Percentiles rank a stretch among this genome's conserved stretches.
phyloP scores from a whole-genome alignment of 2,113 vertebrate genomes.

The Prietella phreatophila region DNA sequence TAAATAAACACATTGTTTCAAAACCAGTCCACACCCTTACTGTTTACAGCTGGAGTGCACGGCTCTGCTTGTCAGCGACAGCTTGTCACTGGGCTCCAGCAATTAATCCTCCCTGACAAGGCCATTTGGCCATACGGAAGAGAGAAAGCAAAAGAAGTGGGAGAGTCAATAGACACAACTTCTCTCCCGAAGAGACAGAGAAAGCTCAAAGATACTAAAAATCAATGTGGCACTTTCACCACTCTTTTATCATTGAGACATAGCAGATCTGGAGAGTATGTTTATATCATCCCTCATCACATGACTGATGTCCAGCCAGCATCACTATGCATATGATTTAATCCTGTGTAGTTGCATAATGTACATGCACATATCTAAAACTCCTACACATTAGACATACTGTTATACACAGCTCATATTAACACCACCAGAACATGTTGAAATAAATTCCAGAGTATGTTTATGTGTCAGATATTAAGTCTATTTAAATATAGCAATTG shows the following conservation, averaged over 20 bases:
- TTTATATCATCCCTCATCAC: not conserved
- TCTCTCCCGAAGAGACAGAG: constrained; percentile 31
- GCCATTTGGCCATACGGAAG: constrained; percentile 57
- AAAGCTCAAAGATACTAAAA: constrained; percentile 25
- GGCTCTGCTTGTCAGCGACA: constrained; percentile 64
- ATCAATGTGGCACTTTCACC: constrained; percentile 44
- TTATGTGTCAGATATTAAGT: not conserved
- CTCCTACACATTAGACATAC: not conserved
- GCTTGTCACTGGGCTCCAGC: constrained; percentile 58
- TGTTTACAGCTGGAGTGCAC: constrained; percentile 73
- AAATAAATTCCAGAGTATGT: not conserved
- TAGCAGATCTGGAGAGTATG: constrained; percentile 2
- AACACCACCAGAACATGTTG: not conserved
- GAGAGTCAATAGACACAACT: constrained; percentile 49
- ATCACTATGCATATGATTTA: not conserved
- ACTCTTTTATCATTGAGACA: constrained; percentile 42
- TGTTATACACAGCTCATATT: not conserved
- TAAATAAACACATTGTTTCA: constrained; percentile 83
- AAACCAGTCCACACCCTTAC: constrained; percentile 79
- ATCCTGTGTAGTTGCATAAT: not conserved
- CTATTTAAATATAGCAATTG: not conserved
- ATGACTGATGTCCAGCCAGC: not conserved
- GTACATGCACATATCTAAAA: not conserved
- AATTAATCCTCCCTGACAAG: constrained; percentile 63
- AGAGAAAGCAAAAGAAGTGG: constrained; percentile 54